These are phyloP conservation scores for Baccha elongata DNA, from an alignment of 2,888 invertebrate species.

Conservation along the genomic window DNA sequence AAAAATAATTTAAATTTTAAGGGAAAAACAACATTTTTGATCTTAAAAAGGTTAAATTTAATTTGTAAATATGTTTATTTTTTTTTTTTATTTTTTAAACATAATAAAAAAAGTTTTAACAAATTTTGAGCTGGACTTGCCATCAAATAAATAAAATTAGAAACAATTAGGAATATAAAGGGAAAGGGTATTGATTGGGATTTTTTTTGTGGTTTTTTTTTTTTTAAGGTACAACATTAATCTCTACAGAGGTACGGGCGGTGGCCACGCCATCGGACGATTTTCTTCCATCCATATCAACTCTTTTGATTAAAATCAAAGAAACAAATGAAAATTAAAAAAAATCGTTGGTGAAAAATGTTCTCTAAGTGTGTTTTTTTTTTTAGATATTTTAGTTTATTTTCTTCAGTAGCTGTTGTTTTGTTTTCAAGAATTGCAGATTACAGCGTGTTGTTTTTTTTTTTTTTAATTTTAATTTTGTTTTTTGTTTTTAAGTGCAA, in stretches of 20 bases:
- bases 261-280: conserved; percentile 31
- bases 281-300: conserved; percentile 13
- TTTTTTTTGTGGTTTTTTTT: neutral
- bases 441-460: conserved; percentile 36
- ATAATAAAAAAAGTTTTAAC: conserved; percentile 67
- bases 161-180: conserved; percentile 40
- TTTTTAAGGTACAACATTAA: conserved; percentile 36
- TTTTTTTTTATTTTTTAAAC: conserved; percentile 59
- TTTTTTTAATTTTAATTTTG: conserved; percentile 28
- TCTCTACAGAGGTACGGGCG: conserved; percentile 54
- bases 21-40: conserved; percentile 48
- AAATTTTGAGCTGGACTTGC: conserved; percentile 61
- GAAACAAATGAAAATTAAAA: conserved; percentile 44
- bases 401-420: conserved; percentile 35
- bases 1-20: conserved; percentile 14
- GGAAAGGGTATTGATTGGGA: conserved; percentile 20
- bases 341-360: conserved; percentile 50
- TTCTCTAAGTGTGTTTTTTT: conserved; percentile 26
- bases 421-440: conserved; percentile 30
- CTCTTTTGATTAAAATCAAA: conserved; percentile 29
- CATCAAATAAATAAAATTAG: conserved; percentile 64
- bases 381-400: conserved; percentile 21
- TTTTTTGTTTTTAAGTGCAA: conserved; percentile 54
- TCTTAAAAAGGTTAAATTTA: conserved; percentile 35
- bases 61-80: conserved; percentile 49